Conservation (phyloP, 2,797 vertebrate genomes). For the Megalops cyprinoides region DNA sequence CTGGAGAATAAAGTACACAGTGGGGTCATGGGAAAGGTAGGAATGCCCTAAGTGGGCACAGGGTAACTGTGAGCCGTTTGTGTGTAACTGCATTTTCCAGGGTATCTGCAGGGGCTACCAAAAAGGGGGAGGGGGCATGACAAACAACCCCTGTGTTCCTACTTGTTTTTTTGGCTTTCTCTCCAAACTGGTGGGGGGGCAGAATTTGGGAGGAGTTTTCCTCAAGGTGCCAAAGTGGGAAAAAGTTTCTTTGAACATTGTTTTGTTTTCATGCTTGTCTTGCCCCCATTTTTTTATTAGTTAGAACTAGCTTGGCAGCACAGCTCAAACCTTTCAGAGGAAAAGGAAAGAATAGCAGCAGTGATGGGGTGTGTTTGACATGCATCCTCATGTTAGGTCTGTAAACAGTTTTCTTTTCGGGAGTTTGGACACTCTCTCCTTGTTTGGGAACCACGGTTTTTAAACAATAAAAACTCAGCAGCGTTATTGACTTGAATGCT, state of each 20-base stretch:
- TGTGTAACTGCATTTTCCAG: background rate
- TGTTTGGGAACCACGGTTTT: no score
- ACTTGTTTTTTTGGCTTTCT: background rate
- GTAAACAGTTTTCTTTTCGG: no score
- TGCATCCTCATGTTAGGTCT: no score
- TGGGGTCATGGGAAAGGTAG: constrained; percentile 43
- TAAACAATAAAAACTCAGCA: no score
- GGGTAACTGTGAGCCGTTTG: constrained; percentile 16
- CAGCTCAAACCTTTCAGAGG: background rate
- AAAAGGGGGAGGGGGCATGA: background rate
- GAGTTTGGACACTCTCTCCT: no score
- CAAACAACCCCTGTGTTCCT: background rate
- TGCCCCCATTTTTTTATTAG: background rate
- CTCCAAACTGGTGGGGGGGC: background rate
- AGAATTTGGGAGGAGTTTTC: background rate
- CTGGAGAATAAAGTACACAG: constrained; percentile 23
- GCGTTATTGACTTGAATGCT: background rate
- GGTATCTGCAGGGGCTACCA: background rate
- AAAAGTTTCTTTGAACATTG: background rate
- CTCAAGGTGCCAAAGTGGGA: no score
- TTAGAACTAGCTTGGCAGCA: background rate
- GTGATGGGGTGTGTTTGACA: background rate
- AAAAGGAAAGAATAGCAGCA: background rate
- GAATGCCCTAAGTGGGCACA: background rate
- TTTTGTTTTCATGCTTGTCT: background rate